Percentiles rank a stretch among this genome's conserved stretches.
Conservation (phyloP, 1,140 invertebrate species). For the Lucilia sericata region DNA sequence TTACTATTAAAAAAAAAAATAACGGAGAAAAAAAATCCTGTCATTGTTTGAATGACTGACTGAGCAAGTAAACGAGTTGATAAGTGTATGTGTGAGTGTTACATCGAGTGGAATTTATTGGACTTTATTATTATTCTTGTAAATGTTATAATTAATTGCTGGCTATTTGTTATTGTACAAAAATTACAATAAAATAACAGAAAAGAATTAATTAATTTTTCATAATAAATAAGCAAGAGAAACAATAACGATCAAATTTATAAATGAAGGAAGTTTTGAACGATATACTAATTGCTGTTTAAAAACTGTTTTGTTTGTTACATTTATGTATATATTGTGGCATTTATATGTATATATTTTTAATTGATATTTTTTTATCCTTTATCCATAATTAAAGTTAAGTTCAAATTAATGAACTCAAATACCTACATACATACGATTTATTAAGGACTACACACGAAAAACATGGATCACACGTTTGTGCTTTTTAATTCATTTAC, state of each 20-base stretch:
- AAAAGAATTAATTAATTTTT: slow-evolving; percentile 8
- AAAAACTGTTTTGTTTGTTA: too few relatives aligned
- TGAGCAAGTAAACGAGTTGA: neutral
- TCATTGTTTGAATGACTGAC: too few relatives aligned
- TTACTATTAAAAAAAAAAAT: neutral
- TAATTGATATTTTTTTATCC: too few relatives aligned
- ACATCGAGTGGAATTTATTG: neutral
- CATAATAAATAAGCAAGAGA: neutral
- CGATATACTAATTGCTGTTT: neutral
- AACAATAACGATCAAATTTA: too few relatives aligned
- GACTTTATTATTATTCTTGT: slow-evolving; percentile 17
- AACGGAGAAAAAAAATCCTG: too few relatives aligned
- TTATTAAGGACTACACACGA: too few relatives aligned
- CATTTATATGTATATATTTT: too few relatives aligned
- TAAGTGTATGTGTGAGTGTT: neutral
- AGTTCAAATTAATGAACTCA: too few relatives aligned
- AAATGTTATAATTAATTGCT: slow-evolving; percentile 13
- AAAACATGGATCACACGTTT: too few relatives aligned
- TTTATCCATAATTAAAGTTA: too few relatives aligned
- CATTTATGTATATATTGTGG: neutral
- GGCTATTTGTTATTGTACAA: slow-evolving; percentile 5
- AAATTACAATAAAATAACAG: neutral
- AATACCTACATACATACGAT: too few relatives aligned
- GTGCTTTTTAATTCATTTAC: too few relatives aligned
- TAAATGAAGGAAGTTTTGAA: neutral